Conservation (phyloP, 2,113 vertebrate species). For the Aphyosemion australe region DNA sequence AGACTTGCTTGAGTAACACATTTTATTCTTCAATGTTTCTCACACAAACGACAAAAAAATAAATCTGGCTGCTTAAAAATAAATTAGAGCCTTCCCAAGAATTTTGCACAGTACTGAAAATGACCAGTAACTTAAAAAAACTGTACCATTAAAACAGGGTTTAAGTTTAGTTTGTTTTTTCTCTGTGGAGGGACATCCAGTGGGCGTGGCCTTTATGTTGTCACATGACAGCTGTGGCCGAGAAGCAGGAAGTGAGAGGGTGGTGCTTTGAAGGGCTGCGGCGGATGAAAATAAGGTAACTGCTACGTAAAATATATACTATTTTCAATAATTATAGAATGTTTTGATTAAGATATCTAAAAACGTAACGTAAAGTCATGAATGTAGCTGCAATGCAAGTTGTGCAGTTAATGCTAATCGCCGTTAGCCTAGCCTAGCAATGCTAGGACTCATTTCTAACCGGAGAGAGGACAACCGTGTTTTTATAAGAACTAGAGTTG, state of each 20-base stretch:
- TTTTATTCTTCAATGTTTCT: too few species aligned
- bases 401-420: slow-evolving; percentile 11
- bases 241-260: slow-evolving; percentile 58
- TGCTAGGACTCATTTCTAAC: slow-evolving; percentile 14
- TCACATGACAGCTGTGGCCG: slow-evolving; percentile 44
- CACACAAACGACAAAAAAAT: too few species aligned
- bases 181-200: background rate
- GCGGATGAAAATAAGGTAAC: slow-evolving; percentile 51
- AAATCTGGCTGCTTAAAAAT: too few species aligned
- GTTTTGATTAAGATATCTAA: background rate
- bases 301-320: background rate
- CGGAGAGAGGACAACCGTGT: too few species aligned
- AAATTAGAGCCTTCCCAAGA: too few species aligned
- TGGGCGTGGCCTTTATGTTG: background rate
- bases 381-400: too few species aligned
- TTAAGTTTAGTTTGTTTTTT: too few species aligned
- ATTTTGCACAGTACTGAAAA: too few species aligned
- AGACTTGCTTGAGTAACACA: too few species aligned
- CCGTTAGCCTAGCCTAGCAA: slow-evolving; percentile 7
- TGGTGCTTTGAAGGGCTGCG: slow-evolving; percentile 30
- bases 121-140: too few species aligned
- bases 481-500: too few species aligned
- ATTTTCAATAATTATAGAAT: background rate
- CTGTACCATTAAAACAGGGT: background rate
- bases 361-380: background rate